phyloP scores from a whole-genome alignment of 2,113 vertebrate species.

The Heterochromis multidens region DNA sequence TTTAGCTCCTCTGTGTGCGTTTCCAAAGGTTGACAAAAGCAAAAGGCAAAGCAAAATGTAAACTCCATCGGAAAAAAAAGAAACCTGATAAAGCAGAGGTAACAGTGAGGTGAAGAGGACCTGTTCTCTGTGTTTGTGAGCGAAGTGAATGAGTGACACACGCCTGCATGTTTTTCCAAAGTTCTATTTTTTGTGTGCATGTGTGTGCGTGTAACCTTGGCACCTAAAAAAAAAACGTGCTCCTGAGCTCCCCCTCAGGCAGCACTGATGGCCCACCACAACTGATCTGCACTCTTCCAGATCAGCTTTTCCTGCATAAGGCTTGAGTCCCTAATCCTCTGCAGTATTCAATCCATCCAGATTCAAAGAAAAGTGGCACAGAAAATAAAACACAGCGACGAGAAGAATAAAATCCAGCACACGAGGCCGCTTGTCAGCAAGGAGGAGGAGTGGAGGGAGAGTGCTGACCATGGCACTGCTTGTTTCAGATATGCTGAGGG shows the following conservation, averaged over 20 bases:
- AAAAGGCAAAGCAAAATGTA: conserved; percentile 29
- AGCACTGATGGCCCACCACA: conserved; percentile 43
- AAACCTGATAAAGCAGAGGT: conserved; percentile 65
- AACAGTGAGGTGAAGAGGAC: conserved; percentile 38
- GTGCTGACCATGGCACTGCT: conserved; percentile 48
- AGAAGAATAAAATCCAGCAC: conserved; percentile 42
- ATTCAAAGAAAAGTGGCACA: conserved; percentile 23
- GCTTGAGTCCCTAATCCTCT: conserved; percentile 47
- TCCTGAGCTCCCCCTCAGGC: conserved; percentile 56
- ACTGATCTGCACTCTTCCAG: conserved; percentile 35
- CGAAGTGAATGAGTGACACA: conserved; percentile 7
- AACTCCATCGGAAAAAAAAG: conserved; percentile 14
- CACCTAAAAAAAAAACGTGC: conserved; percentile 67
- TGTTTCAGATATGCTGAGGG: conserved; percentile 14
- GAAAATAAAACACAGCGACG: conserved; percentile 24
- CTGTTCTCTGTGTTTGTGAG: conserved; percentile 22
- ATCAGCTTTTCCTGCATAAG: conserved; percentile 64
- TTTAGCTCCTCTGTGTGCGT: conserved; percentile 45
- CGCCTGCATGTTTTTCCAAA: conserved; percentile 7
- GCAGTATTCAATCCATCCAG: conserved; percentile 22
- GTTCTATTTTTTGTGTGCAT: conserved; percentile 13
- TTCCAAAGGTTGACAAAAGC: conserved; percentile 39
- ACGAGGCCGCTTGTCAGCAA: conserved; percentile 42
- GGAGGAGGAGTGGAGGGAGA: background rate
- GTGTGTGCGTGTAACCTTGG: conserved; percentile 54